Base-by-base conservation (phyloP, 2,888 invertebrate genomes). In the Hypolimnas misippus region DNA sequence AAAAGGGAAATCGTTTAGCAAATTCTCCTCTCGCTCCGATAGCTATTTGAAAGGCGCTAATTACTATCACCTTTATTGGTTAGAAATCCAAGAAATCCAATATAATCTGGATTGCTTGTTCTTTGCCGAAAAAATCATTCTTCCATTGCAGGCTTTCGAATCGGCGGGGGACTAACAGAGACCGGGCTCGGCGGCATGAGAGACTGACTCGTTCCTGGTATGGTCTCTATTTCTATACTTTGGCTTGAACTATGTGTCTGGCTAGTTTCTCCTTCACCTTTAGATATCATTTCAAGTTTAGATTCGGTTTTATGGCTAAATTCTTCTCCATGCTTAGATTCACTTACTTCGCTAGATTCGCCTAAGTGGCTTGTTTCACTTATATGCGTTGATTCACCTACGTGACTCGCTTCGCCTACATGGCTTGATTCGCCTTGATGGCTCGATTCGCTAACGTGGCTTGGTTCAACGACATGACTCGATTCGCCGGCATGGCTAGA, bases 151-250 rank as follows among this genome's bases (percentile, higher is more conserved):
- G 77, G 75, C 66, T 81, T 76, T 6, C 84, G 77, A 31, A 75
- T 65, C 1, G 86, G 87, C 16, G 89, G 88, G 2, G 89, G 89
- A 58, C 86, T 89, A 3, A 81, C 80, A 0, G 77, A 67, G 1
- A 78, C 71, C 0, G 76, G 72, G 0, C 72, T 63, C 4, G 89
- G 89, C 10, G 88, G 88, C 62, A 71, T 76, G 0, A 88, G 72
- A 29, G 74, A 73, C 17, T 0, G 77, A 70, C 40, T 71, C 8
- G 46, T 38, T 31, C 3, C 17, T 35, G 55, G 49, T 14, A 12
- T 64, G 46, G 60, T 66, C 52, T 57, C 59, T 1, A 12, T 21
- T 1, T 52, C 64, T 60, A 42, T 1, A 57, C 60, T 31, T 55
- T 50, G 17, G 2, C 52, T 40, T 14, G 40, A 14, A 40, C 38